A percentile compares a stretch with the other conserved stretches of the same genome.
Evolutionary conservation across 2,888 invertebrate genomes (phyloP).

Genomic region (Isoperla grammatica): DNA sequence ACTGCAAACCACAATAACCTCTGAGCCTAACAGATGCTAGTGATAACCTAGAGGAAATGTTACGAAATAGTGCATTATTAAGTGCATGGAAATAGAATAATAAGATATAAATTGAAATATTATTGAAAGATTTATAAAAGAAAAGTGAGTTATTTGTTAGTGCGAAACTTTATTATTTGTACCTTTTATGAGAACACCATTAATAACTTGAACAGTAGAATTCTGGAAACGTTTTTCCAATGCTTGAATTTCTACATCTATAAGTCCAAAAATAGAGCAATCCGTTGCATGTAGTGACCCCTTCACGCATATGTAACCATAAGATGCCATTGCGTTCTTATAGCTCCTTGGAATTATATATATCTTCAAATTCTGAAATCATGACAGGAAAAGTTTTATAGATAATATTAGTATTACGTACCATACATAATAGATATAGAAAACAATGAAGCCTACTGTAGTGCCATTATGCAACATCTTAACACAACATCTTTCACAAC

Average conservation of each 20-base stretch:
- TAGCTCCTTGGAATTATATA: not conserved
- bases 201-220: constrained; percentile 56
- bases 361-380: not conserved
- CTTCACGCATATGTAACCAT: constrained; percentile 71
- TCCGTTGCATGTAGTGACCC: constrained; percentile 71
- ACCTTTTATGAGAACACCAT: constrained; percentile 66
- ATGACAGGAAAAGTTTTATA: not conserved
- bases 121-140: not conserved
- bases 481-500: too few relatives aligned
- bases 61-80: too few relatives aligned
- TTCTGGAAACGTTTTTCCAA: constrained; percentile 63
- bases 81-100: too few relatives aligned
- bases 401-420: not conserved
- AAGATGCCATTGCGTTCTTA: constrained; percentile 41
- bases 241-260: constrained; percentile 62
- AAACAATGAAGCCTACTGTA: too few relatives aligned
- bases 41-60: too few relatives aligned
- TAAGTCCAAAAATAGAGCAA: constrained; percentile 70
- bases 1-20: too few relatives aligned
- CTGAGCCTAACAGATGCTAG: too few relatives aligned
- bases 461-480: too few relatives aligned
- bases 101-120: not conserved
- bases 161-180: constrained; percentile 8
- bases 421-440: too few relatives aligned
- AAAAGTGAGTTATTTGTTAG: too few relatives aligned